Base-by-base conservation (phyloP, 2,888 invertebrate species). In the Phaonia tiefii region DNA sequence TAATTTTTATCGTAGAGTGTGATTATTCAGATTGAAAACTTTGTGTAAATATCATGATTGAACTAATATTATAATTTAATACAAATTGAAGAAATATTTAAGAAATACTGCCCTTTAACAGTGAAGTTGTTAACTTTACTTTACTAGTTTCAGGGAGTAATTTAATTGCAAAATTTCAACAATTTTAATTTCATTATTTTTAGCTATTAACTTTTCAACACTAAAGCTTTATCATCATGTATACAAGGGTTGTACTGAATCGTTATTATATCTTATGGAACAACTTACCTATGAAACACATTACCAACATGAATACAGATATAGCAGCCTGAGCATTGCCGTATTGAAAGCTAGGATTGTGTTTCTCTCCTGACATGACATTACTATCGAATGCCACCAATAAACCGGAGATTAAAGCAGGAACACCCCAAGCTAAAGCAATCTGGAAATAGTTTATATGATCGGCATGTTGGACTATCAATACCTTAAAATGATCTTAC, bases 241-340 rank as follows among this genome's bases (percentile, higher is more conserved):
- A 31, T 5, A 49, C 13, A 20, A 20, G 8, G n/a, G n/a, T 8
- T 31, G 8, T 31, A 31, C n/a, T 37, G 2, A 25, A 10, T 8
- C 15, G 1, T n/a, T 44, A 17, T 22, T 46, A 22, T 13, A 20
- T 31, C 3, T 8, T 25, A 20, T 20, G 17, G 31, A 3, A 31
- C 8, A 5, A 87, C 92, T 91, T 90, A 96, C 96, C 95, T 83
- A 95, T 94, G 83, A 97, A 94, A 86, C 95, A 95, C 88, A 96
- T 94, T 37, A 96, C 93, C 8, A 96, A 92, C 69, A 96, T 91
- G 85, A 95, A 93, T 0, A 96, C 93, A 0, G 96, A 93, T 51
- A 96, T 93, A 2, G 95, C 94, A 42, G 97, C 96, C 88, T 96
- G 95, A 4, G 94, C 93, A 85, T 93, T 93, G 51, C 95, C 95